Evolutionary conservation across 2,797 vertebrate species (phyloP).

Genomic region (Pelodytes ibericus): DNA sequence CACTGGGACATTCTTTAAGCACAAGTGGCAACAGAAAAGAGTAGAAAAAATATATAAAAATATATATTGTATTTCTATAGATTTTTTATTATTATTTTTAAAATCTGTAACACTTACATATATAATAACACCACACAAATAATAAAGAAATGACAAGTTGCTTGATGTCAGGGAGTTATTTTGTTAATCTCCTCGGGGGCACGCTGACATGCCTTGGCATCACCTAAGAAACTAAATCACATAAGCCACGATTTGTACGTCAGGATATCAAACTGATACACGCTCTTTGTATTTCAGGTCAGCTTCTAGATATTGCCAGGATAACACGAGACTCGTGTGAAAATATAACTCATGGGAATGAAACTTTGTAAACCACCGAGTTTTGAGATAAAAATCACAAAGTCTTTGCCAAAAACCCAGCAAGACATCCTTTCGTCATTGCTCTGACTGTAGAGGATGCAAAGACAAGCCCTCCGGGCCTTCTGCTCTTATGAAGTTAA

Average conservation of each 20-base stretch:
- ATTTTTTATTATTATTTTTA: neutral
- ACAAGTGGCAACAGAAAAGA: no score
- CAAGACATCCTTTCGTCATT: neutral
- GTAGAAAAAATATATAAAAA: no score
- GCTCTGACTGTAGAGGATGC: neutral
- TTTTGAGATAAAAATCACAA: slow-evolving; percentile 16
- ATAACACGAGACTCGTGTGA: slow-evolving; percentile 19
- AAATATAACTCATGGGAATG: slow-evolving; percentile 12
- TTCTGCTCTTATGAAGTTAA: neutral
- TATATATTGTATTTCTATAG: no score
- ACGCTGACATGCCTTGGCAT: neutral
- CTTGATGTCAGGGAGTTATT: neutral
- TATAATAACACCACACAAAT: neutral
- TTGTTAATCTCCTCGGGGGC: neutral
- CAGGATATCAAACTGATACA: neutral
- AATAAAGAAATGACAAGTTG: neutral
- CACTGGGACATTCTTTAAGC: no score
- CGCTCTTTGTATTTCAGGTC: slow-evolving; percentile 8
- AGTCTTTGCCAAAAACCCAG: slow-evolving; percentile 1
- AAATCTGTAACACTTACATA: neutral
- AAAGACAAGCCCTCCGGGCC: neutral
- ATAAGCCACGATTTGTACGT: slow-evolving; percentile 1
- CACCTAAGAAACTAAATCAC: neutral
- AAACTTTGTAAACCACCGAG: neutral
- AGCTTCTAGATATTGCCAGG: slow-evolving; percentile 10